Evolutionary conservation across 2,113 vertebrate genomes (phyloP), one percentile per base, ranked within the genome.

Genomic region (Syngnathus typhle): DNA sequence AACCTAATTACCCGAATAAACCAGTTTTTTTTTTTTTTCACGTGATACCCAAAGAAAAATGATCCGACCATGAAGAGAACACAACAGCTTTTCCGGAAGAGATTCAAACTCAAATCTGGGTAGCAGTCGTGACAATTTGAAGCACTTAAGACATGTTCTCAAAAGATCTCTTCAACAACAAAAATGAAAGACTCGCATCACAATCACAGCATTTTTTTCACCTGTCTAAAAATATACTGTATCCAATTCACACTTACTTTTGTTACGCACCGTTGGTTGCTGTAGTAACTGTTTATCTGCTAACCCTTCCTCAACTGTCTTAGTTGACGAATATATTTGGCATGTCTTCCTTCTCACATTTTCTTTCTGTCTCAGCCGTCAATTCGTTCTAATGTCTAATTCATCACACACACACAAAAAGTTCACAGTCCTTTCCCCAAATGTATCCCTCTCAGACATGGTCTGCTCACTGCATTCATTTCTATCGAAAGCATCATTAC

Each of bases 401-500:
- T 77, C 68, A 75, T 74, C 51, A 74, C 77, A 74, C 37, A 55
- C 64, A 56, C 4, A 75, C 73, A 78, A 62, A 68, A 65, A 69
- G 60, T 70, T 56, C 43, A 56, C 60, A 69, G 65, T 74, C 80
- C 62, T 21, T 67, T 62, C 68, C 60, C 60, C 23, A 60, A 60
- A 49, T 15, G 32, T 60, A 1, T 51, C 38, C 55, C 51, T 79
- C 58, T 65, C 37, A 21, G 23, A 43, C 60, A 69, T 51, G 69
- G 27, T 61, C 73, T 32, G n/a, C 41, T 60, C 64, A 63, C 44
- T 19, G 41, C 69, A 74, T 76, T 74, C 72, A 75, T 78, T 69
- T 12, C 61, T 64, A 62, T 60, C 21, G 59, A 65, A 72, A 69
- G 68, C 71, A 76, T 76, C 76, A 70, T 84, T 83, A 77, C 65